These are phyloP conservation scores for Melinopterus prodromus DNA, from an alignment of 2,888 invertebrate genomes.

Conservation along the genomic window DNA sequence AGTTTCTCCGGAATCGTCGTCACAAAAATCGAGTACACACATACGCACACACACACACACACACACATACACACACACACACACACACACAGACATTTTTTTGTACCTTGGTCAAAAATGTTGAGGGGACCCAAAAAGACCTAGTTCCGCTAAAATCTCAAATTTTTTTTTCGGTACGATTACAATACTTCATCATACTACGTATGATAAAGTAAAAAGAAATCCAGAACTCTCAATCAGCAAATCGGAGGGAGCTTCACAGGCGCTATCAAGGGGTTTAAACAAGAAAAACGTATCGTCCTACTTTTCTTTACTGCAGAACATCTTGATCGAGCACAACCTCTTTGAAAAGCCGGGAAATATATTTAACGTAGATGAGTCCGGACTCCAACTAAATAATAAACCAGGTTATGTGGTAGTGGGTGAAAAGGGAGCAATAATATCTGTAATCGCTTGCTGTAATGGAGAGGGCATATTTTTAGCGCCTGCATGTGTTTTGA, in stretches of 20 bases:
- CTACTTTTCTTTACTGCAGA: constrained; percentile 21
- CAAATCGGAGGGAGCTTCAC: constrained; percentile 23
- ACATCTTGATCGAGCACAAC: constrained; percentile 17
- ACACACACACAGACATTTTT: too few species aligned
- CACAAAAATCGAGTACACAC: too few species aligned
- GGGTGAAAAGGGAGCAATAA: constrained; percentile 52
- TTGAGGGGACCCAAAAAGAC: too few species aligned
- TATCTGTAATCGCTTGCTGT: constrained; percentile 52
- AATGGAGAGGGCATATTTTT: constrained; percentile 52
- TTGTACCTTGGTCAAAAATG: too few species aligned
- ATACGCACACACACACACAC: too few species aligned
- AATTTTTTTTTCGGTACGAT: too few species aligned
- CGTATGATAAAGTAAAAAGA: too few species aligned
- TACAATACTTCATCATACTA: too few species aligned
- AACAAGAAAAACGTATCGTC: constrained; percentile 7
- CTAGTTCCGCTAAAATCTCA: too few species aligned
- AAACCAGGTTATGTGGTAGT: constrained; percentile 50
- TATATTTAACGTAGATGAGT: constrained; percentile 32
- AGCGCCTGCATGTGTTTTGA: constrained; percentile 47
- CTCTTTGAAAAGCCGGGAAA: constrained; percentile 27
- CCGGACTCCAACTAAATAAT: constrained; percentile 53
- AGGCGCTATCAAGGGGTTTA: constrained; percentile 9
- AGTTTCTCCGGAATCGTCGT: too few species aligned
- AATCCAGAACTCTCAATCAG: constrained; percentile 29
- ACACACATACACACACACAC: too few species aligned